Conservation (phyloP, 2,113 vertebrate genomes). For the Pelodiscus sinensis region DNA sequence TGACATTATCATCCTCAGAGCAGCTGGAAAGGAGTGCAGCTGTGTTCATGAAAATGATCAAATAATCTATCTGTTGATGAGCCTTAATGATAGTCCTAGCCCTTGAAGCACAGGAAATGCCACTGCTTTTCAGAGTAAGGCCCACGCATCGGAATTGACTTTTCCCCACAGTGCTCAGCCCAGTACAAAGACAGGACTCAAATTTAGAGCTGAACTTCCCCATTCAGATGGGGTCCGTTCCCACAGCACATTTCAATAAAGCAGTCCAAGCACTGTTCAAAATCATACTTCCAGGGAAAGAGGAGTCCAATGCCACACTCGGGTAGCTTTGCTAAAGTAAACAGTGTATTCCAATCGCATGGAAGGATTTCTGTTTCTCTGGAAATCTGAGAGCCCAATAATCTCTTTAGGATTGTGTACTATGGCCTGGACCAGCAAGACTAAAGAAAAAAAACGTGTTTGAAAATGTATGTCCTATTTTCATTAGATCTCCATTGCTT, state of each 20-base stretch:
- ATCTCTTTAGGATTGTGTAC: not conserved
- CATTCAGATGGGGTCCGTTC: not conserved
- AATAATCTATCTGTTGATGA: not conserved
- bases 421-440: not conserved
- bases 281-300: not conserved
- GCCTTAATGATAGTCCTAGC: not conserved
- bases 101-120: not conserved
- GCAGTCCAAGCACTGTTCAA: not conserved
- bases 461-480: not conserved
- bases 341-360: not conserved
- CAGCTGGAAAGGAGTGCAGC: not conserved
- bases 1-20: not conserved
- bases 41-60: slow-evolving; percentile 3
- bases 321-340: not conserved
- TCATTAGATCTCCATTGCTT: not conserved
- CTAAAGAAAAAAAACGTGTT: fast-evolving
- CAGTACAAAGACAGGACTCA: not conserved
- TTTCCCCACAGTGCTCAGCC: not conserved
- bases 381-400: not conserved
- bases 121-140: not conserved
- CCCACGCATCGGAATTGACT: not conserved
- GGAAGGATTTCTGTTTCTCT: not conserved
- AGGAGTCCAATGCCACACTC: not conserved
- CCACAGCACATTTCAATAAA: not conserved
- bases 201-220: not conserved